Evolutionary conservation across 2,113 vertebrate genomes (phyloP).

Genomic region (Festucalex cinctus): DNA sequence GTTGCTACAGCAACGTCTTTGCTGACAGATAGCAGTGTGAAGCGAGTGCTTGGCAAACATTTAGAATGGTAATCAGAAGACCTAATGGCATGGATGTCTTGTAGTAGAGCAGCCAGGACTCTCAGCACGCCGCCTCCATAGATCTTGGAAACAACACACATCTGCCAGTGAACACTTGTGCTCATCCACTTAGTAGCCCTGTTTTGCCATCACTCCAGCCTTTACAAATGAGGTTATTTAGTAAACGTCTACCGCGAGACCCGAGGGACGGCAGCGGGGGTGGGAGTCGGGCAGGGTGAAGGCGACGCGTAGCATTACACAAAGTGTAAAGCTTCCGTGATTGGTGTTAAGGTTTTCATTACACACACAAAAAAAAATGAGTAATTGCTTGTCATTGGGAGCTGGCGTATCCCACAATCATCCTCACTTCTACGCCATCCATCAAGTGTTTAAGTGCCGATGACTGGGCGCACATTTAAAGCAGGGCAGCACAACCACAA

Average conservation of each 20-base stretch:
- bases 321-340: constrained; percentile 73
- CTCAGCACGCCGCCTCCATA: constrained; percentile 31
- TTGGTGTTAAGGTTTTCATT: constrained; percentile 80
- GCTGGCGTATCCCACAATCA: constrained; percentile 76
- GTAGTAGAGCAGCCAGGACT: constrained; percentile 42
- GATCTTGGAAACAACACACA: constrained; percentile 21
- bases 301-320: constrained; percentile 74
- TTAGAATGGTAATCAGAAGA: constrained; percentile 58
- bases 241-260: constrained; percentile 73
- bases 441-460: constrained; percentile 78
- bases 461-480: constrained; percentile 71
- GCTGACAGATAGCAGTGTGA: constrained; percentile 47
- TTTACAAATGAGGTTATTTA: constrained; percentile 82
- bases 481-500: constrained; percentile 64
- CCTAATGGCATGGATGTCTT: constrained; percentile 58
- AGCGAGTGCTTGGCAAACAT: constrained; percentile 54
- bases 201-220: constrained; percentile 69
- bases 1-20: constrained; percentile 69
- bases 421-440: constrained; percentile 75
- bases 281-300: constrained; percentile 55
- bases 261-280: constrained; percentile 64
- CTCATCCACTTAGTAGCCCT: constrained; percentile 64
- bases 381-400: constrained; percentile 77
- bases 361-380: constrained; percentile 67
- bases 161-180: constrained; percentile 49